Evolutionary conservation across 2,797 vertebrate genomes (phyloP).

Genomic region (Phalanger gymnotis): DNA sequence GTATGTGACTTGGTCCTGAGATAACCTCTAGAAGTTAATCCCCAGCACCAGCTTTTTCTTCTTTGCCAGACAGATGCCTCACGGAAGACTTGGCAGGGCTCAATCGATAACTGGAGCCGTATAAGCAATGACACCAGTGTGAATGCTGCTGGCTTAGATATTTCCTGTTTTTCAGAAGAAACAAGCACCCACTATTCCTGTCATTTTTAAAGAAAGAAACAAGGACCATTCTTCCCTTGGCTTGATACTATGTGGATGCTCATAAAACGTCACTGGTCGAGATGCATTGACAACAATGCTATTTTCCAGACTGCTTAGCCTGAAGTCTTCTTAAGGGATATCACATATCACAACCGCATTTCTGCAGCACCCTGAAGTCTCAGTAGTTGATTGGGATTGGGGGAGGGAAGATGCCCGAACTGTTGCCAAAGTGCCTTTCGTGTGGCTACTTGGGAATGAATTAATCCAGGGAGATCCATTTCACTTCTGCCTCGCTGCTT

Average conservation of each 20-base stretch:
- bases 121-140: constrained; percentile 73
- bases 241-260: constrained; percentile 76
- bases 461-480: neutral
- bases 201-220: constrained; percentile 77
- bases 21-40: constrained; percentile 66
- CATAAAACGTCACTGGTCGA: constrained; percentile 74
- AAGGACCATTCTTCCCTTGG: constrained; percentile 77
- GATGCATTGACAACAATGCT: constrained; percentile 72
- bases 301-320: constrained; percentile 68
- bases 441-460: constrained; percentile 37
- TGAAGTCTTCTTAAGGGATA: constrained; percentile 60
- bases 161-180: constrained; percentile 80
- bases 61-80: constrained; percentile 67
- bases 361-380: constrained; percentile 48
- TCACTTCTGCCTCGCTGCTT: neutral
- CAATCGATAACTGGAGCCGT: constrained; percentile 71
- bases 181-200: constrained; percentile 80
- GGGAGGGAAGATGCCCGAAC: neutral
- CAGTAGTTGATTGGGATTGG: neutral
- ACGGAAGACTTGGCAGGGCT: constrained; percentile 75
- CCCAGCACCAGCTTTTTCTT: constrained; percentile 60
- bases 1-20: constrained; percentile 48
- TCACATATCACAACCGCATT: constrained; percentile 65
- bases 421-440: neutral
- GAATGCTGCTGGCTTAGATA: constrained; percentile 76